Evolutionary conservation across 2,888 invertebrate genomes (phyloP), one percentile per base, ranked within the genome.

Genomic region (Macrosoma leucophasiata): DNA sequence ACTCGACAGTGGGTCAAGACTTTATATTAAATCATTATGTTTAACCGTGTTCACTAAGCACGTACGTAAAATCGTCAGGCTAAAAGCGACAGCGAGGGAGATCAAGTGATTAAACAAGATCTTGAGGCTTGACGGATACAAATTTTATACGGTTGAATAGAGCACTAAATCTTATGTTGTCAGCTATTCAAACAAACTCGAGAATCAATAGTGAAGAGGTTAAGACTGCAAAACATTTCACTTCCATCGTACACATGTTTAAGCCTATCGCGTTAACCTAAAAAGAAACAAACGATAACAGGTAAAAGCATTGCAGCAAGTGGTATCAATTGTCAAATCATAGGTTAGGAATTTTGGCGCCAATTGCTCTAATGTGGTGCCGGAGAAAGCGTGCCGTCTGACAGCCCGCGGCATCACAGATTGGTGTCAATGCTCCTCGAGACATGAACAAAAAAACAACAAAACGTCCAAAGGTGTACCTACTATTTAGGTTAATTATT

Each of bases 321-420:
- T n/a, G n/a, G n/a, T n/a, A n/a, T n/a, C 42, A 40, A 41, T 45
- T 53, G 55, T 62, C 54, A 53, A 62, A 59, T 68, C 46, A 58
- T 50, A 61, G 56, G 59, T 60, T 62, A 65, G 61, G 74, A 74
- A 71, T 77, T 77, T 77, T 74, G 76, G 77, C 78, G 78, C 78
- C 79, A 66, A 65, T 58, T 43, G 42, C 34, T 41, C 40, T 55
- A 55, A 55, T 56, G 47, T 48, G n/a, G 48, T 41, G 29, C 14
- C 13, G 46, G 75, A 62, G 78, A 79, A 78, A 79, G 79, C 59
- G 56, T 55, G 59, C 47, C 46, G 60, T 56, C 56, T 60, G 42
- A 43, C 44, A 27, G 60, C 74, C 62, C 41, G 50, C 36, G 67
- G 74, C 73, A 48, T 47, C 58, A 55, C 41, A 41, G 44, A 64